Conservation (phyloP, 2,797 vertebrate species). For the Babyrousa celebensis region DNA sequence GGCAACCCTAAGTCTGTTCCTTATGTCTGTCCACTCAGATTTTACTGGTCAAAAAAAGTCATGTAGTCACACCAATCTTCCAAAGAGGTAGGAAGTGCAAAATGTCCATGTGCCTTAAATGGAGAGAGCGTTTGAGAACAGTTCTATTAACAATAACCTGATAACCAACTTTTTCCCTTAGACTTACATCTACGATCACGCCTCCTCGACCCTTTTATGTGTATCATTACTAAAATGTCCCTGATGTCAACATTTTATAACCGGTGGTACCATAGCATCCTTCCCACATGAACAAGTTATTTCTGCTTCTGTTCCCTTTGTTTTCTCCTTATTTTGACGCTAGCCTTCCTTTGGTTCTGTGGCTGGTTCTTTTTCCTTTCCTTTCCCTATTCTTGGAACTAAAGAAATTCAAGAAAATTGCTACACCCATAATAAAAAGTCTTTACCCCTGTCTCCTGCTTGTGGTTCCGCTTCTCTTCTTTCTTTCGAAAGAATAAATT, state of each 20-base stretch:
- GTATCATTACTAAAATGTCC: constrained; percentile 29
- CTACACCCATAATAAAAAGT: constrained; percentile 32
- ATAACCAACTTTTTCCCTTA: neutral
- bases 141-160: neutral
- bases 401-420: constrained; percentile 59
- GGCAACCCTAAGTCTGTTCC: no score
- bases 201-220: neutral
- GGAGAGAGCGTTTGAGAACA: neutral
- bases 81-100: neutral
- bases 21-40: neutral
- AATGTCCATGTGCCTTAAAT: neutral
- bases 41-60: constrained; percentile 55
- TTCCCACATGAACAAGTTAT: neutral
- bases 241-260: constrained; percentile 6
- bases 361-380: neutral
- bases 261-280: neutral
- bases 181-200: neutral
- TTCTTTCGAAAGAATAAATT: constrained; percentile 51
- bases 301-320: constrained; percentile 4
- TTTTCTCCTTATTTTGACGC: constrained; percentile 34
- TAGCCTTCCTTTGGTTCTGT: neutral
- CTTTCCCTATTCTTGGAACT: constrained; percentile 52
- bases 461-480: constrained; percentile 29
- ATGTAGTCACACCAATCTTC: neutral
- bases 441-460: neutral